Evolutionary conservation across 2,797 vertebrate species (phyloP), one percentile per base, ranked within the genome.

Genomic region (Nothura maculosa): DNA sequence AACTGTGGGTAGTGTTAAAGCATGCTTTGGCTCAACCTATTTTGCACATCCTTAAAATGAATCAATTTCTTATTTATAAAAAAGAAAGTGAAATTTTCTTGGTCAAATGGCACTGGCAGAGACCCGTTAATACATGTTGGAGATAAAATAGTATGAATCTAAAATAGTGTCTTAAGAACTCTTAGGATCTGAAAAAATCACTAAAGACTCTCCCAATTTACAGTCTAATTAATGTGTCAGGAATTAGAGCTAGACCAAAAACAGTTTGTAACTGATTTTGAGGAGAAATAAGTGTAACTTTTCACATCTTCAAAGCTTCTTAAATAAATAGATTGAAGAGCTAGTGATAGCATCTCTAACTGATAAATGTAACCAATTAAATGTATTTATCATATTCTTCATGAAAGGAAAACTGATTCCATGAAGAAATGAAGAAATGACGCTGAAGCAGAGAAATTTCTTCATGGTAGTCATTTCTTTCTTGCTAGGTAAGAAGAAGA

Each of bases 141-240:
- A 55, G 72, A 70, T 52, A 52, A 81, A 63, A 48, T 10, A 4
- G 30, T 69, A 10, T 20, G n/a, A 78, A 12, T 17, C 36, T 12
- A 55, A 15, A 73, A 24, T 8, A 67, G 43, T 79, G 2, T 47
- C 3, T 28, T 55, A 16, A 75, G 42, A 73, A 55, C 4, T 11
- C 3, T 60, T 72, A 40, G 60, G 22, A 47, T 17, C 30, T 27
- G 38, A 95, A 74, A 81, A 21, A 73, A 64, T 93, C 87, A 50
- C 48, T 80, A 57, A 94, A 94, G 73, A 74, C 70, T 70, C 89
- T 92, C 42, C 62, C 25, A 94, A 88, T 73, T 55, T 89, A 87
- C 63, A 92, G 62, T 77, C 87, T 85, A 94, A 92, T 96, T 95
- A 96, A 93, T 93, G 94, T 87, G n/a, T 55, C 83, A 95, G 48